A percentile compares a stretch with the other conserved stretches of the same genome.
These are phyloP conservation scores for Hartigia nigra DNA, from an alignment of 2,888 invertebrate species.

Conservation along the genomic window DNA sequence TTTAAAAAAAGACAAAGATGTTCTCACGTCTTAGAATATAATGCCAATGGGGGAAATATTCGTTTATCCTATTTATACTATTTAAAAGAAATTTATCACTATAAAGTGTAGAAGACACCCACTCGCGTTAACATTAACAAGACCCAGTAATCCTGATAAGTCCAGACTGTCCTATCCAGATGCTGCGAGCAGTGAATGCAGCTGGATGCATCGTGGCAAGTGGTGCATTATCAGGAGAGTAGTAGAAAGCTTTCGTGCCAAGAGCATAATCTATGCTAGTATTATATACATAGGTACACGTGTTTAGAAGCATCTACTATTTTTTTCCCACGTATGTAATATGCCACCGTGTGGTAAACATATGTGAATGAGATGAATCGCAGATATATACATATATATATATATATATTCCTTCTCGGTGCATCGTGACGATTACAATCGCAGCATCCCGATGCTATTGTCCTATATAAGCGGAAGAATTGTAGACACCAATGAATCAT, in stretches of 20 bases:
- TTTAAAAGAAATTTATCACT: background rate
- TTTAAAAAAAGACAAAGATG: background rate
- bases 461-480: background rate
- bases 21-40: background rate
- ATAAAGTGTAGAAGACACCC: background rate
- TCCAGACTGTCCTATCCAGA: background rate
- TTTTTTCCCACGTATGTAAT: background rate
- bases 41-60: background rate
- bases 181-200: background rate
- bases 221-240: background rate
- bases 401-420: background rate
- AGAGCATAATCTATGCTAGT: background rate
- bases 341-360: background rate
- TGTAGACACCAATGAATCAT: constrained; percentile 29
- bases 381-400: background rate
- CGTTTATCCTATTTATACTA: background rate
- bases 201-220: background rate
- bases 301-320: background rate
- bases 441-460: background rate
- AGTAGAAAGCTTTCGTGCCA: background rate
- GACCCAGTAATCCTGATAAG: background rate
- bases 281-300: background rate
- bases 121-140: background rate
- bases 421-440: background rate
- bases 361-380: background rate